Evolutionary conservation across 2,113 vertebrate species (phyloP).

Genomic region (Bos taurus): DNA sequence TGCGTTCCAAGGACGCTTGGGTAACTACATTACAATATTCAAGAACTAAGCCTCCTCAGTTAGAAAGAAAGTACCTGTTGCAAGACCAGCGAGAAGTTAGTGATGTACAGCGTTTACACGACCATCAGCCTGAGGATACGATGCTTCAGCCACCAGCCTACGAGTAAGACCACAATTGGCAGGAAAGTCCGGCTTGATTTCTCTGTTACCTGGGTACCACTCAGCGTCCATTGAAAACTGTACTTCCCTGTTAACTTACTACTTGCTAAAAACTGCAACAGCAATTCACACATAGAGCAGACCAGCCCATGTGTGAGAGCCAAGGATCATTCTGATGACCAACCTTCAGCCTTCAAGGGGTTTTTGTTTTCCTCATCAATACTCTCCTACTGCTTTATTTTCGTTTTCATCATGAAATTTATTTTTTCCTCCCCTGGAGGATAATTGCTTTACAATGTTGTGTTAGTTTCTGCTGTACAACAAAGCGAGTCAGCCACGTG

Average conservation of each 20-base stretch:
- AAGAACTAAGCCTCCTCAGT: background rate
- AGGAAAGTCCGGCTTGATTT: background rate
- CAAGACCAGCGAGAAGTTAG: background rate
- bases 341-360: background rate
- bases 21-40: background rate
- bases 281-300: no score
- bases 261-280: background rate
- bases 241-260: background rate
- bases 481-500: background rate
- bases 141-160: background rate
- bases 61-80: background rate
- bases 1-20: background rate
- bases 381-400: background rate
- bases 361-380: background rate
- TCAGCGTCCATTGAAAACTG: background rate
- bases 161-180: background rate
- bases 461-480: background rate
- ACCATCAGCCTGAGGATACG: background rate
- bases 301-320: background rate
- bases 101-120: fast-evolving
- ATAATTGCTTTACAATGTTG: background rate
- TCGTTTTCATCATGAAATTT: background rate
- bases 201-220: background rate
- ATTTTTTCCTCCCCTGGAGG: background rate
- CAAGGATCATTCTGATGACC: background rate